Conservation (phyloP, 2,797 vertebrate genomes). For the Arnoldichthys spilopterus region DNA sequence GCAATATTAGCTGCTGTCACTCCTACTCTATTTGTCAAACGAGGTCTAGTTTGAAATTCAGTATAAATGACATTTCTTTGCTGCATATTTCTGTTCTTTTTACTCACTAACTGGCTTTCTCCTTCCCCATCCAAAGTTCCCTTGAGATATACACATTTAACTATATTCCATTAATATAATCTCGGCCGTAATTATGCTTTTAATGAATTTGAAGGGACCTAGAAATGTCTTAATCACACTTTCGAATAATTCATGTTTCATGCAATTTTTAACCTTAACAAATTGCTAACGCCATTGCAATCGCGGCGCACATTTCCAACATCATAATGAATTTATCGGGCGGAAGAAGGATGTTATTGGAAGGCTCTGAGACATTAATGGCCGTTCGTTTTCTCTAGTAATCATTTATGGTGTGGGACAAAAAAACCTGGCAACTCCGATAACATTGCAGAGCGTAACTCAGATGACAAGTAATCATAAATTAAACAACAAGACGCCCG, state of each 20-base stretch:
- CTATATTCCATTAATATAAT: constrained; percentile 28
- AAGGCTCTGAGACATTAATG: background rate
- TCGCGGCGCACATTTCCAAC: constrained; percentile 37
- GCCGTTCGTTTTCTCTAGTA: background rate
- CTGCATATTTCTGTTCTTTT: constrained; percentile 21
- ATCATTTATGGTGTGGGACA: constrained; percentile 3
- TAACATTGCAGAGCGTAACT: constrained; percentile 13
- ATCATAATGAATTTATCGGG: constrained; percentile 32
- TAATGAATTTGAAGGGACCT: constrained; percentile 41
- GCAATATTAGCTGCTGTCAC: background rate
- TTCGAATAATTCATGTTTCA: constrained; percentile 51
- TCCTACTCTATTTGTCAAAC: background rate
- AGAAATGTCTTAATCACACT: constrained; percentile 49
- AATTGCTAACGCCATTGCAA: constrained; percentile 30
- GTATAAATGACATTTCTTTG: constrained; percentile 1
- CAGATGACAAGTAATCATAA: background rate
- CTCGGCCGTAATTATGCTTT: constrained; percentile 23
- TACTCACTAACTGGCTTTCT: constrained; percentile 13
- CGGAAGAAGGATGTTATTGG: constrained; percentile 18
- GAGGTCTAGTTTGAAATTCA: background rate
- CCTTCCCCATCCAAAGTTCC: no score
- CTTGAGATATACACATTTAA: constrained; percentile 1
- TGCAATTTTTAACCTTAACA: constrained; percentile 39
- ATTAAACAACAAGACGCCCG: background rate
- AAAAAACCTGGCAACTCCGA: constrained; percentile 22